Evolutionary conservation across 2,888 invertebrate genomes (phyloP).

Genomic region (Pyrocoelia pectoralis): DNA sequence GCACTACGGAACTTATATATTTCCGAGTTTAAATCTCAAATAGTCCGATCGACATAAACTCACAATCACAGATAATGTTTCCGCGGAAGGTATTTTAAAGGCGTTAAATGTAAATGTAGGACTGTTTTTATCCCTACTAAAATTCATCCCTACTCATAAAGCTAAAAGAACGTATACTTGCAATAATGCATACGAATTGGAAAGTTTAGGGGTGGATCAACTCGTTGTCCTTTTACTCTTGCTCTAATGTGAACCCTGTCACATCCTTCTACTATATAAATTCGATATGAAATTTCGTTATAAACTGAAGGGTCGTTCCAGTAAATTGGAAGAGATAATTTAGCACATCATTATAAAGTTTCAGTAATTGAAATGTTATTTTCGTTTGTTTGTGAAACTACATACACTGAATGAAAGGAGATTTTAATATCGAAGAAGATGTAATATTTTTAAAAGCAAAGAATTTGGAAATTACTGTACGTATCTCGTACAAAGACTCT

Average conservation of each 20-base stretch:
- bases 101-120: background rate
- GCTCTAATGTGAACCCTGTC: background rate
- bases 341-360: background rate
- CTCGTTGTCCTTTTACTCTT: background rate
- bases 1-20: background rate
- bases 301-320: background rate
- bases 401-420: too few species aligned
- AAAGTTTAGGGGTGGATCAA: conserved; percentile 1
- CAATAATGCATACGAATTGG: background rate
- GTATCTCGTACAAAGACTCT: too few species aligned
- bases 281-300: background rate
- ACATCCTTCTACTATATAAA: background rate
- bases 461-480: too few species aligned
- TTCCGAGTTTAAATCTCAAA: background rate
- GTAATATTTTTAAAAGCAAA: too few species aligned
- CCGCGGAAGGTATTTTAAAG: background rate
- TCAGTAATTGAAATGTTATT: background rate
- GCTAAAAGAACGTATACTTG: background rate
- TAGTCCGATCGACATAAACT: background rate
- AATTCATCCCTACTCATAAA: background rate
- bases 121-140: conserved; percentile 1
- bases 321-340: background rate
- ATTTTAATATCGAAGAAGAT: too few species aligned
- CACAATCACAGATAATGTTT: background rate
- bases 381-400: background rate